Base-by-base conservation (phyloP, 2,797 vertebrate species). In the Setipinna tenuifilis region DNA sequence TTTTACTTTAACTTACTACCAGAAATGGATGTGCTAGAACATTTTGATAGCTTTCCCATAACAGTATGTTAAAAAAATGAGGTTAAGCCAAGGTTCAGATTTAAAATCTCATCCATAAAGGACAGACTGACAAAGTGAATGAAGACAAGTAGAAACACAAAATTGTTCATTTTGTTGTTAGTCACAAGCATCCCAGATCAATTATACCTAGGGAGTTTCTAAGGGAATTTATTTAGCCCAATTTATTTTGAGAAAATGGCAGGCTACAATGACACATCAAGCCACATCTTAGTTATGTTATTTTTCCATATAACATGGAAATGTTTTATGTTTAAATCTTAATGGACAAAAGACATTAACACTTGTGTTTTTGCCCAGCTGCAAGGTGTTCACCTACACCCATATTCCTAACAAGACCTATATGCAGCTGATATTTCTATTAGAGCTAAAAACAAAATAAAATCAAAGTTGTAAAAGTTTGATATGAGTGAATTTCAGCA, bases 171-270 rank as follows among this genome's bases (percentile, higher is more conserved):
- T 81, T 46, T 61, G 75, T 71, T 83, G 85, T 50, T 83, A 84
- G 25, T 65, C 83, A 71, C 71, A 81, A 75, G 23, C 81, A 82
- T 46, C 11, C 80, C 46, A 44, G 84, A 87, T 82, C 83, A 87
- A 84, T 84, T 80, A 84, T 81, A 75, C 17, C 83, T 81, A 28
- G 82, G 86, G 82, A 85, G 44, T 82, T 71, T 82, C 57, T 28
- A 23, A 75, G 23, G 21, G 58, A 50, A 59, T 58, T 16, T 48
- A 65, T 16, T 85, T 81, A 83, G 75, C 81, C 57, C 78, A 81
- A 75, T 31, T 80, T 84, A 81, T 85, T 62, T 28, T 68, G 23
- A 28, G 1, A 68, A 68, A 68, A 28, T 23, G 61, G 6, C 61
- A 11, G 61, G n/a, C n/a, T 23, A 7, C 23, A 25, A 23, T 23